Evolutionary conservation across 2,113 vertebrate genomes (phyloP), one percentile per base, ranked within the genome.

Genomic region (Mohoua ochrocephala): DNA sequence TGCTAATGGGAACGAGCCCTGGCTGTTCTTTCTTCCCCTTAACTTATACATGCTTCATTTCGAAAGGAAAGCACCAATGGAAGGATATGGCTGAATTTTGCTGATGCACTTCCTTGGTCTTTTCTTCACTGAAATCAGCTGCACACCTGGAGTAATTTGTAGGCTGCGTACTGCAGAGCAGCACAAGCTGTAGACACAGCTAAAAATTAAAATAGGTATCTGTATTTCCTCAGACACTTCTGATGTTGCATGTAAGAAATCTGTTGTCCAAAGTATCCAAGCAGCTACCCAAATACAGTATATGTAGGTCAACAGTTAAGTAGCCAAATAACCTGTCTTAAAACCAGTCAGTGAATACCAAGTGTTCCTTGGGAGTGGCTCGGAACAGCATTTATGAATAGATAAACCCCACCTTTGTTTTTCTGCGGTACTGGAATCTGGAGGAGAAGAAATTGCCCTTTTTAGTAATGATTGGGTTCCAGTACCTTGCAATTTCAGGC

Each of bases 371-470:
- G 68, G 74, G 92, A 91, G 92, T 76, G 84, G 61, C 80, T 87
- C 1, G 0, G 41, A 87, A 85, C 56, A 74, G 28, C 41, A 28
- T 63, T 49, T 77, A 9, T 94, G 92, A 87, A 59, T 65, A 82
- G 74, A 50, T 91, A 87, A 84, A 82, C 88, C 53, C 64, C 60
- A 49, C 82, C 90, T 91, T 93, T 94, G 71, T 93, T 96, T 90
- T 88, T 59, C 45, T 84, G 18, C 71, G 64, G n/a, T 91, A 47
- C 21, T 89, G 56, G 84, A 79, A 74, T 75, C 49, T 76, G 41
- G 23, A 76, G 27, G 17, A 70, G 47, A 80, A 87, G 45, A 78
- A 84, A 63, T 45, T 45, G 16, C 81, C 35, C 11, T n/a, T 90
- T 96, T 95, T 61, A 84, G 26, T 70, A 24, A 65, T 56, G 60